phyloP scores from a whole-genome alignment of 2,113 vertebrate genomes.

The Cacatua alba region DNA sequence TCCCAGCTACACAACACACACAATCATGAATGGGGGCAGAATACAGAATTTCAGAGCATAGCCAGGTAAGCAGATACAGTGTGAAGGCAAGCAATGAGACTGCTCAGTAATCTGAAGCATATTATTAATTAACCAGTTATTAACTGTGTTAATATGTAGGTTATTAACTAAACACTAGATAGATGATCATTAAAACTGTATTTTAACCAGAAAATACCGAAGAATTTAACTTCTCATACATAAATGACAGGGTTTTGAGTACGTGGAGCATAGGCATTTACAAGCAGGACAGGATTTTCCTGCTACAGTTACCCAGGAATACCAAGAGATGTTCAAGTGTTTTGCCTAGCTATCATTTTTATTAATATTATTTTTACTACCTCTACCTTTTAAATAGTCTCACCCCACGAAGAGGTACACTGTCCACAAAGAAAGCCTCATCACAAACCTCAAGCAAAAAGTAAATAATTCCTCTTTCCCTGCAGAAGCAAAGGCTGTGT shows the following conservation, averaged over 20 bases:
- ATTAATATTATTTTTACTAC: not conserved
- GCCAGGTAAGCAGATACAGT: not conserved
- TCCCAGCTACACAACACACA: not conserved
- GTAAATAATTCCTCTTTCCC: not conserved
- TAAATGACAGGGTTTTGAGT: not conserved
- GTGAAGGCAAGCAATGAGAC: not conserved
- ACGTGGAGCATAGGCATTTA: not conserved
- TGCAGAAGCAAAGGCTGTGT: not conserved
- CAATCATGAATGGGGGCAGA: not conserved
- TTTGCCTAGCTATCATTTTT: not conserved
- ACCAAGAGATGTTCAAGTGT: accelerated
- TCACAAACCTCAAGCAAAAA: not conserved
- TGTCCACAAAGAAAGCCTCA: not conserved
- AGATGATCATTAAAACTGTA: not conserved
- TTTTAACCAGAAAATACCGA: not conserved
- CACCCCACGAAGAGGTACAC: not conserved
- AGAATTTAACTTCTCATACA: not conserved
- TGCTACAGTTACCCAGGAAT: not conserved
- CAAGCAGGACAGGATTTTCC: not conserved
- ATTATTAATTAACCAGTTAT: not conserved
- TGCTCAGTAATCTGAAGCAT: not conserved
- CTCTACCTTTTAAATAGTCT: not conserved
- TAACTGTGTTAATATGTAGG: not conserved
- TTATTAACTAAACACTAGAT: not conserved
- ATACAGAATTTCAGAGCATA: not conserved